Percentiles rank a stretch among this genome's conserved stretches.
Evolutionary conservation across 2,888 invertebrate genomes (phyloP).

Genomic region (Lasioglossum villosulum): DNA sequence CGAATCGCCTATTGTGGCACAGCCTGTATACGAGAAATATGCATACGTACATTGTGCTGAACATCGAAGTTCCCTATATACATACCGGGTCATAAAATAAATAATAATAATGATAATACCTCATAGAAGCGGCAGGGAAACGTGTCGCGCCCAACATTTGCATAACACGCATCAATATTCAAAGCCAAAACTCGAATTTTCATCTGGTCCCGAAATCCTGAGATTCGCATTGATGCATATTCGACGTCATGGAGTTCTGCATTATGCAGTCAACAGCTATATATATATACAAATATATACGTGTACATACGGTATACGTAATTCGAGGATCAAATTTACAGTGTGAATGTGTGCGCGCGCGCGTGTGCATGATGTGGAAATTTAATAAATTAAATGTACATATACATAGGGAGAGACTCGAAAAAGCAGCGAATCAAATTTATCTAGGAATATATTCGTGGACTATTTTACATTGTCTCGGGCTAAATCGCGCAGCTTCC

Average conservation of each 20-base stretch:
- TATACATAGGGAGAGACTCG: neutral
- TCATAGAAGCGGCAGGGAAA: constrained; percentile 27
- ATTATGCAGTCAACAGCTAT: neutral
- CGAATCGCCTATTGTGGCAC: neutral
- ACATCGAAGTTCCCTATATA: neutral
- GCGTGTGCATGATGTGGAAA: neutral
- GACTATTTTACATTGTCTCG: neutral
- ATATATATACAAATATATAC: too few relatives aligned
- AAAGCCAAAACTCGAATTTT: constrained; percentile 26
- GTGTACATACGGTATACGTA: neutral
- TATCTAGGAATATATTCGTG: neutral
- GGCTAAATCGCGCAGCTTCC: neutral
- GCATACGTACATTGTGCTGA: neutral
- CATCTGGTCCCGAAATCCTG: constrained; percentile 1
- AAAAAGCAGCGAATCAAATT: neutral
- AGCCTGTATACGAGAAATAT: too few relatives aligned
- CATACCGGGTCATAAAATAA: neutral
- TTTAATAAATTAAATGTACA: neutral
- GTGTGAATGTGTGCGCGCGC: neutral
- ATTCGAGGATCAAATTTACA: constrained; percentile 10
- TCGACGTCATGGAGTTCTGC: neutral
- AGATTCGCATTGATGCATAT: neutral
- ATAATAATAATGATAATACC: constrained; percentile 32
- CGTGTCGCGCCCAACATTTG: constrained; percentile 24
- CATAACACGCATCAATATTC: constrained; percentile 48